Percentiles rank a stretch among this genome's conserved stretches.
Evolutionary conservation across 1,140 invertebrate genomes (phyloP).

Genomic region (Papilio xuthus): DNA sequence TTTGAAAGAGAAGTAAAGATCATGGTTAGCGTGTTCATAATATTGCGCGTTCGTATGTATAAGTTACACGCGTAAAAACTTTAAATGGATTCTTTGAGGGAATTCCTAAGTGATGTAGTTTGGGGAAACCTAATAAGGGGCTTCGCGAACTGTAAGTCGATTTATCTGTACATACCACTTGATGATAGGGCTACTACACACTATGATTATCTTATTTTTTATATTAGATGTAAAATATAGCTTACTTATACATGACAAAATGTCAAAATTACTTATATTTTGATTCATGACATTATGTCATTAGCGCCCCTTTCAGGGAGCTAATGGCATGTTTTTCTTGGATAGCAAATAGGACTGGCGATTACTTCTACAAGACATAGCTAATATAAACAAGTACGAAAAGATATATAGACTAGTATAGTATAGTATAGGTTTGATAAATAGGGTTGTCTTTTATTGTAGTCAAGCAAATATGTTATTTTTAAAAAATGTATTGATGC

Average conservation of each 20-base stretch:
- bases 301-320: too few relatives aligned
- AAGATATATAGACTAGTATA: too few relatives aligned
- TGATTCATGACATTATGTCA: too few relatives aligned
- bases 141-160: not conserved
- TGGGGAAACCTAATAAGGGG: conserved; percentile 13
- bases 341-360: not conserved
- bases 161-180: not conserved
- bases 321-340: not conserved
- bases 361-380: not conserved
- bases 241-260: too few relatives aligned
- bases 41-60: not conserved
- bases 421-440: too few relatives aligned
- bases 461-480: not conserved
- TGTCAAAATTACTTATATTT: too few relatives aligned
- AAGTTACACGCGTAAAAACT: not conserved
- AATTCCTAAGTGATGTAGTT: not conserved
- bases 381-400: not conserved
- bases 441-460: not conserved
- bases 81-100: conserved; percentile 6
- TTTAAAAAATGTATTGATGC: not conserved
- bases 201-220: not conserved
- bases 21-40: too few relatives aligned
- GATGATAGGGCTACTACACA: not conserved
- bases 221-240: not conserved
- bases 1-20: too few relatives aligned